phyloP scores from a whole-genome alignment of 2,797 vertebrate genomes.

The Moxostoma hubbsi region DNA sequence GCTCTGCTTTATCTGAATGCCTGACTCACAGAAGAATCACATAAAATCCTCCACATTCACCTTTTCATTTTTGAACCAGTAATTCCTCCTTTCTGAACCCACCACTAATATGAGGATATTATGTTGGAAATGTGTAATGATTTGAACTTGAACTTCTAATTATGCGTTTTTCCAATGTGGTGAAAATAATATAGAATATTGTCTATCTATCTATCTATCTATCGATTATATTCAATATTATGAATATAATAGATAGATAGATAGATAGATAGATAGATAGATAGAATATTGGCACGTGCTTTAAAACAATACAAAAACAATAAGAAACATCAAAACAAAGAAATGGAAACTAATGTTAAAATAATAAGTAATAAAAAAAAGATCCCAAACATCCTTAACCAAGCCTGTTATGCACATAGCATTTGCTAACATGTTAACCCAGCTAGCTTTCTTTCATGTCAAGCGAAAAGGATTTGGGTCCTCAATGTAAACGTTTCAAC shows the following conservation, averaged over 20 bases:
- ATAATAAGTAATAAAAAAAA: neutral
- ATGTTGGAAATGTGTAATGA: too few relatives aligned
- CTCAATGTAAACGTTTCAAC: neutral
- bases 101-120: neutral
- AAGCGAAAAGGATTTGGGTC: neutral
- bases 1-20: conserved; percentile 6
- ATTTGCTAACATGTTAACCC: conserved; percentile 28
- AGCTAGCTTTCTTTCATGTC: neutral
- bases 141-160: too few relatives aligned
- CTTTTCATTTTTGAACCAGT: neutral
- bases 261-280: neutral
- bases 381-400: neutral
- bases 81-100: neutral
- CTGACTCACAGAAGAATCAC: conserved; percentile 30
- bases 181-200: too few relatives aligned
- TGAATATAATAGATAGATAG: neutral
- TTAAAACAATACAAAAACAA: neutral
- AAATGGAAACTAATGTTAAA: neutral
- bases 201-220: too few relatives aligned
- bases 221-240: too few relatives aligned
- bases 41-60: neutral
- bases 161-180: neutral
- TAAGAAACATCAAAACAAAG: neutral
- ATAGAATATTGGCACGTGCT: neutral
- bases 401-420: conserved; percentile 22